Evolutionary conservation across 2,113 vertebrate species (phyloP).

Genomic region (Gavialis gangeticus): DNA sequence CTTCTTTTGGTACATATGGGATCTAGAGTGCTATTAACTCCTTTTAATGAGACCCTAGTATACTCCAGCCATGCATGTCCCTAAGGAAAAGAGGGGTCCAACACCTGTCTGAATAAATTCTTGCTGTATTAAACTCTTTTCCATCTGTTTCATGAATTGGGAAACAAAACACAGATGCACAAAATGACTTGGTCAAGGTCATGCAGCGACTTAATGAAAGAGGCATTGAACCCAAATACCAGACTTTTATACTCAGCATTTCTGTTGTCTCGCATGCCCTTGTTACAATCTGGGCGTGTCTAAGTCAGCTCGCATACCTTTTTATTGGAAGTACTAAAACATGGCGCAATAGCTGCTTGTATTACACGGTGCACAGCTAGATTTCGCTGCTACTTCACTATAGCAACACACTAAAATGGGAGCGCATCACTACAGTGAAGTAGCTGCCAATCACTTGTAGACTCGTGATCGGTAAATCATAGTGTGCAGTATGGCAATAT

Average conservation of each 20-base stretch:
- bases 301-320: too few relatives aligned
- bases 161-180: neutral
- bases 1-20: neutral
- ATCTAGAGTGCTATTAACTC: neutral
- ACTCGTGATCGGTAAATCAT: too few relatives aligned
- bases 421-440: too few relatives aligned
- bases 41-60: neutral
- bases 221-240: neutral
- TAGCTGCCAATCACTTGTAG: too few relatives aligned
- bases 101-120: neutral
- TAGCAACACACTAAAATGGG: too few relatives aligned
- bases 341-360: too few relatives aligned
- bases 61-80: neutral
- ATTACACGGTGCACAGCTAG: too few relatives aligned
- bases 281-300: too few relatives aligned
- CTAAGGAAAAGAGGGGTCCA: neutral
- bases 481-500: too few relatives aligned
- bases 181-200: neutral
- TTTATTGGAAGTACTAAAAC: too few relatives aligned
- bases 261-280: neutral
- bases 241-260: neutral
- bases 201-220: neutral
- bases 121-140: neutral
- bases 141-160: neutral
- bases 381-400: too few relatives aligned